Base-by-base conservation (phyloP, 2,113 vertebrate genomes). In the Sorex araneus region DNA sequence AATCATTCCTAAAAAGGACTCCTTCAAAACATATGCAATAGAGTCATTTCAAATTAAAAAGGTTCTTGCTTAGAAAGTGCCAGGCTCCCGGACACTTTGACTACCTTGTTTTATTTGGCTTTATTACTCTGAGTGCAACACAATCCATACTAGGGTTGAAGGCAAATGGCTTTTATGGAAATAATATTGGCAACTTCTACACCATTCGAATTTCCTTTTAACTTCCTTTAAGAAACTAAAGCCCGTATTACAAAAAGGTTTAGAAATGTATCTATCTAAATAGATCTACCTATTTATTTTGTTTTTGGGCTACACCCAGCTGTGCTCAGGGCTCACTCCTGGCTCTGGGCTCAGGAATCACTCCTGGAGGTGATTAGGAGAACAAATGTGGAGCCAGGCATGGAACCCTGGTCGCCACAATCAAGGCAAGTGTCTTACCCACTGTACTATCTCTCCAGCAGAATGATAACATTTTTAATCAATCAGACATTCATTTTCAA, bases 21-120 rank as follows among this genome's bases (percentile, higher is more conserved):
- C 50, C 85, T 89, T 73, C 28, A 69, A 94, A 86, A 87, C 40
- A 87, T 54, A 85, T 85, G 64, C 78, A 30, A 92, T 78, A 84
- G 66, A 92, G 85, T 85, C 60, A 63, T 21, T 80, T 70, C 67
- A 87, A 84, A 90, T 83, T 16, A 7, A 87, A 93, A 93, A 88
- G 57, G 84, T 76, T 66, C n/a, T 90, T 91, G 71, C 36, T 60
- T 50, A 84, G 36, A 93, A 86, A 92, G 87, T 45, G 50, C 93
- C 66, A 28, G 90, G 93, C 93, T 94, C 89, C 92, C 93, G 95
- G 94, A 92, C 54, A 60, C 64, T 86, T 28, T 78, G 85, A 73
- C 81, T 73, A 73, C 34, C 92, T 83, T 83, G 60, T 97, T 94
- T 98, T 90, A 93, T 93, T 95, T 92, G 88, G 71, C 87, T 36